Evolutionary conservation across 2,797 vertebrate species (phyloP).

Genomic region (Sebastes ruberrimus): DNA sequence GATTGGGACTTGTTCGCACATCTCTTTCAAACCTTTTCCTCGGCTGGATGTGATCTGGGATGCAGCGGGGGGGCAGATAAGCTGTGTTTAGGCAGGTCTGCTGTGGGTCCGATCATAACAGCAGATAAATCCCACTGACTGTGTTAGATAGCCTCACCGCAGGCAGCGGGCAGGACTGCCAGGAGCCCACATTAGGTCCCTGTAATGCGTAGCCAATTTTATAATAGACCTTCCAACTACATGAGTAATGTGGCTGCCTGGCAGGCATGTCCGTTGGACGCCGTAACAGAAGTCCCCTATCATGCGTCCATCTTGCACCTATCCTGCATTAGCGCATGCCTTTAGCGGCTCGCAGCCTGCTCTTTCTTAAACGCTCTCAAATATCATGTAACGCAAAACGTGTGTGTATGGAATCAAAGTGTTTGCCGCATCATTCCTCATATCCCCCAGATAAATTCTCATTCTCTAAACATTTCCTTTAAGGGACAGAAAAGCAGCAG

Average conservation of each 20-base stretch:
- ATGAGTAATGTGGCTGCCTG: no score
- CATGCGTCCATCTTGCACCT: constrained; percentile 60
- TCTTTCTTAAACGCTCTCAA: constrained; percentile 43
- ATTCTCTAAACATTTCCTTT: constrained; percentile 48
- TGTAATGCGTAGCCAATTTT: constrained; percentile 65
- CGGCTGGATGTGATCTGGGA: constrained; percentile 33
- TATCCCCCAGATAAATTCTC: constrained; percentile 44
- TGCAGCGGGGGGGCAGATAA: constrained; percentile 41
- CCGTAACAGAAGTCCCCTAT: constrained; percentile 39
- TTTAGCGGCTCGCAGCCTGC: constrained; percentile 1
- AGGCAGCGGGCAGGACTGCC: constrained; percentile 61
- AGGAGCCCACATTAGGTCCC: constrained; percentile 64
- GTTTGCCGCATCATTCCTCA: constrained; percentile 28
- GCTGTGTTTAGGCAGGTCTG: constrained; percentile 68
- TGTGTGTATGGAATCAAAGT: constrained; percentile 58
- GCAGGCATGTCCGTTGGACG: no score
- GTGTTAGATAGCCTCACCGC: constrained; percentile 71
- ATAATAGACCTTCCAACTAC: constrained; percentile 58
- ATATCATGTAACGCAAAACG: constrained; percentile 56
- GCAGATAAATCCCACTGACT: constrained; percentile 70
- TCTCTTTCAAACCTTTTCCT: constrained; percentile 10
- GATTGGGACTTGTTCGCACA: constrained; percentile 45
- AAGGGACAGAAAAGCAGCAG: constrained; percentile 17
- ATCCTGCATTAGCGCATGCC: constrained; percentile 40
- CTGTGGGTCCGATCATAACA: constrained; percentile 75